A percentile compares a stretch with the other conserved stretches of the same genome.
Evolutionary conservation across 2,888 invertebrate genomes (phyloP).

Genomic region (Tachystola acroxantha): DNA sequence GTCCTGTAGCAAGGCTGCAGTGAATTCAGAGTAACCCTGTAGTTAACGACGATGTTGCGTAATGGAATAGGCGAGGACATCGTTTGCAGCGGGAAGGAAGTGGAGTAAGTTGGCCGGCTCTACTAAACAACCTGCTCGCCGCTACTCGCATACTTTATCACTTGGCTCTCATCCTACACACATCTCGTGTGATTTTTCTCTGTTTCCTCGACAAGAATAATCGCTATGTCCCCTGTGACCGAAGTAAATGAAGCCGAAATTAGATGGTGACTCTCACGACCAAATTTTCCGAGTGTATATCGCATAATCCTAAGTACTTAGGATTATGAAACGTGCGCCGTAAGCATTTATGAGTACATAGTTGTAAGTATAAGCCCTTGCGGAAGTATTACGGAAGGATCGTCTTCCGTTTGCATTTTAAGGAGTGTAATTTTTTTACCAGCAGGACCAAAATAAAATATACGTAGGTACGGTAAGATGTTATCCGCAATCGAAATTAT

Average conservation of each 20-base stretch:
- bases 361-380: too few species aligned
- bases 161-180: conserved; percentile 13
- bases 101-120: conserved; percentile 6
- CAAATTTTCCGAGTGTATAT: not conserved
- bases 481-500: too few species aligned
- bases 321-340: not conserved
- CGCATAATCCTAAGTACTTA: conserved; percentile 1
- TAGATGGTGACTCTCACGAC: conserved; percentile 26
- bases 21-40: not conserved
- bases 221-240: conserved; percentile 26
- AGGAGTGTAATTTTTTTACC: too few species aligned
- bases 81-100: conserved; percentile 9
- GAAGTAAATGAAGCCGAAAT: conserved; percentile 27
- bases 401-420: too few species aligned
- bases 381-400: too few species aligned
- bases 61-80: conserved; percentile 8
- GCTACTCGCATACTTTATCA: conserved; percentile 16
- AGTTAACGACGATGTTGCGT: conserved; percentile 4
- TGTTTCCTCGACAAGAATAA: conserved; percentile 34
- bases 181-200: conserved; percentile 33
- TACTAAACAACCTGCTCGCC: conserved; percentile 7
- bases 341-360: not conserved
- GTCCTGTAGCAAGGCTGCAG: too few species aligned
- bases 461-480: too few species aligned
- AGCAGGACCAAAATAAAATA: too few species aligned